Evolutionary conservation across 2,113 vertebrate genomes (phyloP).

Genomic region (Lethenteron reissneri): DNA sequence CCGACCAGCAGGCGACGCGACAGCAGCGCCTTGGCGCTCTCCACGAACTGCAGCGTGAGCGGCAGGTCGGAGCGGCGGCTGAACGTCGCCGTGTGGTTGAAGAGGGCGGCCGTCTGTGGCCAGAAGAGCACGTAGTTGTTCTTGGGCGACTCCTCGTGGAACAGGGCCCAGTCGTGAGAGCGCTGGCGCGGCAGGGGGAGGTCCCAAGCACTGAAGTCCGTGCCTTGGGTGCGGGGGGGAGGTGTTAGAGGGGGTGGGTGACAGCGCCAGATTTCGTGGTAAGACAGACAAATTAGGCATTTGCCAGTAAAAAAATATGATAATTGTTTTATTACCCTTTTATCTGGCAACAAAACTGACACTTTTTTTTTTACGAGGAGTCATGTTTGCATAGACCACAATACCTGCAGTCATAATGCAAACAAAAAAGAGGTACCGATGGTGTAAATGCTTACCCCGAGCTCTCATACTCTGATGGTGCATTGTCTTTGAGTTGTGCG

Average conservation of each 20-base stretch:
- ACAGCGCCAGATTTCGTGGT: conserved; percentile 7
- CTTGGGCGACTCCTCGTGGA: conserved; percentile 59
- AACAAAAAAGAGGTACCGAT: no score
- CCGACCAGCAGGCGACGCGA: conserved; percentile 28
- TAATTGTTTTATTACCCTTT: no score
- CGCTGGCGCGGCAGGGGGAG: conserved; percentile 41
- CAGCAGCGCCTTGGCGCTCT: conserved; percentile 25
- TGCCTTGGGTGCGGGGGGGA: conserved; percentile 22
- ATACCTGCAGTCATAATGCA: no score
- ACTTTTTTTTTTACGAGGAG: no score
- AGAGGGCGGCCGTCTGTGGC: conserved; percentile 28
- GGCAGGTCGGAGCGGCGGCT: conserved; percentile 45
- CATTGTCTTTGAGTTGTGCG: no score
- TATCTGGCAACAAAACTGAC: no score
- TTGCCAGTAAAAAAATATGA: not conserved
- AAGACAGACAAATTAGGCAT: not conserved
- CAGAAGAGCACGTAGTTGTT: conserved; percentile 65
- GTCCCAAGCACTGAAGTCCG: conserved; percentile 37
- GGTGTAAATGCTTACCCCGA: no score
- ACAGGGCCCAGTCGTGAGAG: conserved; percentile 49
- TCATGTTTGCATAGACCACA: no score
- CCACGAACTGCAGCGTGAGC: conserved; percentile 45
- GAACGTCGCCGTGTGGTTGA: conserved; percentile 57
- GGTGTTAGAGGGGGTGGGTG: conserved; percentile 10
- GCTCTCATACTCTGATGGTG: no score